A percentile compares a stretch with the other conserved stretches of the same genome.
Evolutionary conservation across 2,888 invertebrate genomes (phyloP).

Genomic region (Euphydryas editha): DNA sequence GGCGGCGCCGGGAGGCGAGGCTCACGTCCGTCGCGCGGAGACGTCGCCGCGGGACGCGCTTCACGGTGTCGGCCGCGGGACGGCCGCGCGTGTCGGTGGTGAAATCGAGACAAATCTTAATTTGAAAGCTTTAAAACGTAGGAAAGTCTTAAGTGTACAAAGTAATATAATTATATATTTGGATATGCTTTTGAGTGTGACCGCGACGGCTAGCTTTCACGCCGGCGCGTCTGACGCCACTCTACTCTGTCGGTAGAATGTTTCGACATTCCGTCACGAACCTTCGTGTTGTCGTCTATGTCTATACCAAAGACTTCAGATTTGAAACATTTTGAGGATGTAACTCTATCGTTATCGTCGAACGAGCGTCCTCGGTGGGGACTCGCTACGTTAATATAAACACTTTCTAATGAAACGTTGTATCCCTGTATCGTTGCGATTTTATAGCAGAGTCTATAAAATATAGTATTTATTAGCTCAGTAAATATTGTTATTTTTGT

Average conservation of each 20-base stretch:
- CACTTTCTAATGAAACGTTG: conserved; percentile 21
- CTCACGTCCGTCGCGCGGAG: conserved; percentile 39
- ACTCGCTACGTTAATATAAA: not conserved
- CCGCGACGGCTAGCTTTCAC: conserved; percentile 21
- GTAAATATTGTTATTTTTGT: conserved; percentile 46
- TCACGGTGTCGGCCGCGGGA: too few relatives aligned
- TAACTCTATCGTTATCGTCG: conserved; percentile 30
- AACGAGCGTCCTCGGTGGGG: conserved; percentile 16
- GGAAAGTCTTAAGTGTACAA: conserved; percentile 70
- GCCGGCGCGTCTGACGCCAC: conserved; percentile 20
- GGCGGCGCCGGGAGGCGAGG: conserved; percentile 32
- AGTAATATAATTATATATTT: conserved; percentile 54
- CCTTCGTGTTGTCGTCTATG: conserved; percentile 37
- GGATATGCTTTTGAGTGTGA: conserved; percentile 52
- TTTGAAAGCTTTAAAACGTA: conserved; percentile 78
- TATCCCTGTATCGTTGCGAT: conserved; percentile 29
- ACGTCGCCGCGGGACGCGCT: too few relatives aligned
- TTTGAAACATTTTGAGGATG: conserved; percentile 36
- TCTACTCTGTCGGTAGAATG: conserved; percentile 33
- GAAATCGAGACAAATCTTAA: conserved; percentile 73
- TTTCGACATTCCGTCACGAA: conserved; percentile 43
- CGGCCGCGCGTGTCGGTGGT: conserved; percentile 54
- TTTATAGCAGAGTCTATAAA: conserved; percentile 29
- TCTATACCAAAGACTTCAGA: conserved; percentile 45
- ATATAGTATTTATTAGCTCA: conserved; percentile 21